Evolutionary conservation across 2,888 invertebrate species (phyloP), one percentile per base, ranked within the genome.

Genomic region (Drosophila sordidula): DNA sequence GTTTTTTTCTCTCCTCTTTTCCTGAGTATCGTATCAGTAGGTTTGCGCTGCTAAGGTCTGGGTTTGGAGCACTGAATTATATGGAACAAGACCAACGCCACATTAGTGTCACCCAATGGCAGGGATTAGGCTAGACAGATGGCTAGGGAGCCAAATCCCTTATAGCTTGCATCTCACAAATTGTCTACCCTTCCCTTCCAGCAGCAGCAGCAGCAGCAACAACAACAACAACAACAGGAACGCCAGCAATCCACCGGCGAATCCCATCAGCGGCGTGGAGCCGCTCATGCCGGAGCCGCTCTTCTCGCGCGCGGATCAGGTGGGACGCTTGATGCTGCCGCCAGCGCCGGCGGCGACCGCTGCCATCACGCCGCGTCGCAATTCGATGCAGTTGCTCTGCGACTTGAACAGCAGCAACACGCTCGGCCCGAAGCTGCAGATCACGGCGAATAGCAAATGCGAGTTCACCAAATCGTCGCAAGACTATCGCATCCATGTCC

Each of bases 401-500:
- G 89, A 65, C 49, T 57, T 56, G 34, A 62, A 44, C 29, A 54
- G 38, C n/a, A 44, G 41, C 59, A 61, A 34, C 29, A 52, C 52
- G 6, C 54, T 73, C 36, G 90, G 80, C 0, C 89, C 90, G 18
- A 90, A 90, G 54, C 51, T 86, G 4, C 73, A 70, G 22, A 90
- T 90, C 12, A 87, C 83, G 3, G 77, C 82, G 9, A 78, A 76
- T 2, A 83, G 82, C 3, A 91, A 90, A 58, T 83, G 85, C 62
- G 92, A 92, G 41, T 87, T 89, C 41, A 86, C 89, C 3, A 92
- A 92, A 70, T 83, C 87, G 0, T 93, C 93, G 0, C 93, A 93
- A 0, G 89, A 92, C 4, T 90, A 92, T 61, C 86, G 94, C 12
- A 85, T 94, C 2, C 93, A 94, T 89, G 93, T 94, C 0, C 89